phyloP scores from a whole-genome alignment of 2,113 vertebrate species.

The Vireo altiloquus region DNA sequence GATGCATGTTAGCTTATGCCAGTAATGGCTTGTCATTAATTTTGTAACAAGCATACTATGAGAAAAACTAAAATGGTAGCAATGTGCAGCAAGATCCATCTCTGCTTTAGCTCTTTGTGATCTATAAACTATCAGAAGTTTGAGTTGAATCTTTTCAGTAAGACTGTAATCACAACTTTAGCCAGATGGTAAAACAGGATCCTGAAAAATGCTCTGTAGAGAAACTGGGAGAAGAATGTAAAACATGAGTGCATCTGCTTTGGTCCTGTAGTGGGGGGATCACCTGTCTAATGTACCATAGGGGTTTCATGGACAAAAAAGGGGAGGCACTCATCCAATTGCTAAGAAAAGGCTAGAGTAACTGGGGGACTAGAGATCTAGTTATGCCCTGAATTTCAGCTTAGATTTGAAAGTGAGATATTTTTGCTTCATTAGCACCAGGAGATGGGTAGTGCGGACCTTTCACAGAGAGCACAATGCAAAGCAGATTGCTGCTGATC shows the following conservation, averaged over 20 bases:
- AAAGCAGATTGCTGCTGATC: not conserved
- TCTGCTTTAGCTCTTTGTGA: not conserved
- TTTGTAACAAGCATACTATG: not conserved
- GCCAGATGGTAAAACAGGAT: not conserved
- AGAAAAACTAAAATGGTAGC: not conserved
- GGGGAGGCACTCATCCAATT: not conserved
- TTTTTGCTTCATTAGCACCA: not conserved
- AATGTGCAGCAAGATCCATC: not conserved
- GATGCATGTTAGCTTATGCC: not conserved
- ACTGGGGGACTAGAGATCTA: not conserved
- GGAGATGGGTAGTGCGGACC: not conserved
- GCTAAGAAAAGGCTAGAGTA: not conserved
- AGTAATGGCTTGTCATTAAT: no score
- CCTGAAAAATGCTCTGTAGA: not conserved
- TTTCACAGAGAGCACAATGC: not conserved
- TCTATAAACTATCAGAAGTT: not conserved
- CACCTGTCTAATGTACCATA: not conserved
- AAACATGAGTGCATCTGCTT: not conserved
- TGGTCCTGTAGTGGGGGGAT: not conserved
- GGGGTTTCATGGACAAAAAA: not conserved
- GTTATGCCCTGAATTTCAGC: not conserved
- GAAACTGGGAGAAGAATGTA: not conserved
- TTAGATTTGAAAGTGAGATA: not conserved
- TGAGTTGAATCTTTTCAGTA: not conserved
- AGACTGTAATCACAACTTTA: not conserved